A percentile compares a stretch with the other conserved stretches of the same genome.
These are phyloP conservation scores for Novumbra hubbsi DNA, from an alignment of 2,797 vertebrate species.

Conservation along the genomic window DNA sequence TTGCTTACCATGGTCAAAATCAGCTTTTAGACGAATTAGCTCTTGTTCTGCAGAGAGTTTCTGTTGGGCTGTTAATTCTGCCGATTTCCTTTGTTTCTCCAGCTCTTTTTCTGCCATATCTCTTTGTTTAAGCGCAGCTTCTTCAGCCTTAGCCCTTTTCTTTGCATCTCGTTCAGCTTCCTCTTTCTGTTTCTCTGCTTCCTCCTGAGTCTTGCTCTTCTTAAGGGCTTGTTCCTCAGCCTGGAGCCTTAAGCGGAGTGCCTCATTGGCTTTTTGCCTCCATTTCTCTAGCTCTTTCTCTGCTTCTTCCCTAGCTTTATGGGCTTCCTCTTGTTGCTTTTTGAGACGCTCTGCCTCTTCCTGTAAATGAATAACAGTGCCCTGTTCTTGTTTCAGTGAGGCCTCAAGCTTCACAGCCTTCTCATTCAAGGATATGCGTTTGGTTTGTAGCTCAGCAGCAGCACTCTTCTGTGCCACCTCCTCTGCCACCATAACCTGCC, in stretches of 20 bases:
- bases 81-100: conserved; percentile 85
- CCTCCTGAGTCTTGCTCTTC: conserved; percentile 87
- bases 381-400: conserved; percentile 88
- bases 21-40: conserved; percentile 86
- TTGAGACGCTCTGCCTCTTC: conserved; percentile 85
- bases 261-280: conserved; percentile 95
- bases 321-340: conserved; percentile 84
- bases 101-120: conserved; percentile 90
- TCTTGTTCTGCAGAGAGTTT: conserved; percentile 90
- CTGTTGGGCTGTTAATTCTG: conserved; percentile 87
- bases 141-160: conserved; percentile 86
- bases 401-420: conserved; percentile 85
- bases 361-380: conserved; percentile 83
- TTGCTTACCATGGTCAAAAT: conserved; percentile 89
- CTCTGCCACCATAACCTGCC: conserved; percentile 86
- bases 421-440: conserved; percentile 76
- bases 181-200: conserved; percentile 93
- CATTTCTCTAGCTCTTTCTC: conserved; percentile 92
- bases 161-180: conserved; percentile 90
- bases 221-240: conserved; percentile 93
- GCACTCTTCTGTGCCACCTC: conserved; percentile 87
- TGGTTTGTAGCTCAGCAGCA: conserved; percentile 80
- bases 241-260: conserved; percentile 85
- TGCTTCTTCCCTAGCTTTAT: conserved; percentile 81
- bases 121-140: conserved; percentile 87